phyloP scores from a whole-genome alignment of 2,888 invertebrate genomes.

The Drosophila fulvimacula region DNA sequence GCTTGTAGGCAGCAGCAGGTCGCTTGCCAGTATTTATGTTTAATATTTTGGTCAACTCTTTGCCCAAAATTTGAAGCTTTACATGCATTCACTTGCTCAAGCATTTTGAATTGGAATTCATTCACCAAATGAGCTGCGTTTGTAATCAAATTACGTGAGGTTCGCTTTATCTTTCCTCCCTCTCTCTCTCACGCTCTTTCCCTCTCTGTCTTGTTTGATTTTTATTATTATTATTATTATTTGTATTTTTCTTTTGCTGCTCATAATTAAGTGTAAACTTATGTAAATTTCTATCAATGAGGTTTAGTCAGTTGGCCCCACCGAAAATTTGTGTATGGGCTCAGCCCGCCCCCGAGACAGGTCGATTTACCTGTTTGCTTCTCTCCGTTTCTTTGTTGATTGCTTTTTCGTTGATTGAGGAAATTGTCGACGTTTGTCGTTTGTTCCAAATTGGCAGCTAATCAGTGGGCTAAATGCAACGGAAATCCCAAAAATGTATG shows the following conservation, averaged over 20 bases:
- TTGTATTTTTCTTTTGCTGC: conserved; percentile 26
- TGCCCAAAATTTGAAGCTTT: background rate
- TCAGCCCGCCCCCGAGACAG: conserved; percentile 43
- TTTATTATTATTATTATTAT: conserved; percentile 15
- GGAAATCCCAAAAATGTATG: conserved; percentile 65
- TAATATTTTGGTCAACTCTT: background rate
- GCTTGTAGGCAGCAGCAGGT: background rate
- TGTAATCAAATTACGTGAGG: conserved; percentile 40
- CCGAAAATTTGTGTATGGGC: conserved; percentile 11
- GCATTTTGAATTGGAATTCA: conserved; percentile 17
- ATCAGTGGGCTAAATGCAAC: conserved; percentile 72
- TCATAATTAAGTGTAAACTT: conserved; percentile 78
- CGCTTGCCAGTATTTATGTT: background rate
- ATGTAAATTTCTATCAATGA: conserved; percentile 59
- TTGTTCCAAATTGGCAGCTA: conserved; percentile 69
- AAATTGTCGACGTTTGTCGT: conserved; percentile 63
- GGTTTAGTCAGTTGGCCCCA: conserved; percentile 6
- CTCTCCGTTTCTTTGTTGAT: conserved; percentile 38
- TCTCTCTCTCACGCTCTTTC: background rate
- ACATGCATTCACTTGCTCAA: background rate
- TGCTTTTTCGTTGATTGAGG: conserved; percentile 71
- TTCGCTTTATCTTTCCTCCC: background rate
- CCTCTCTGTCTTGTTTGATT: conserved; percentile 1
- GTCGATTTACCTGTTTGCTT: conserved; percentile 42
- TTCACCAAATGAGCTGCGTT: conserved; percentile 21